Conservation (phyloP, 1,140 invertebrate species). For the Sarcophaga bullata region DNA sequence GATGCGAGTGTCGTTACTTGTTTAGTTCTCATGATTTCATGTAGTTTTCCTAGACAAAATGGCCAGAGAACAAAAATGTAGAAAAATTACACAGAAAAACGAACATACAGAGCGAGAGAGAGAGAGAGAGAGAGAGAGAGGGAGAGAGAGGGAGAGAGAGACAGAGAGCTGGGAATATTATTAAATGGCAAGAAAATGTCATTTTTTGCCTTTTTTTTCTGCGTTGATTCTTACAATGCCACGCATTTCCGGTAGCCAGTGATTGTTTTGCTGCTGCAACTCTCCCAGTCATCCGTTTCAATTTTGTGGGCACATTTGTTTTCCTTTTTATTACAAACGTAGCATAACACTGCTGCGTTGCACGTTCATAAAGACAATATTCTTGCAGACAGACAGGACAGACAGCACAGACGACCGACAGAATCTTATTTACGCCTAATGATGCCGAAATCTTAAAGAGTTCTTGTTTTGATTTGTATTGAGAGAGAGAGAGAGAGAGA, state of each 20-base stretch:
- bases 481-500: no score
- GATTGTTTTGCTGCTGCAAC: background rate
- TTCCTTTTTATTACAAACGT: no score
- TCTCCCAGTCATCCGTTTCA: no score
- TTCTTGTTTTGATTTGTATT: background rate
- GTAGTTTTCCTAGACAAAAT: background rate
- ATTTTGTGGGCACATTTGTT: no score
- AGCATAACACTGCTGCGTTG: no score
- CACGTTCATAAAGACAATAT: no score
- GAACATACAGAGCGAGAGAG: no score
- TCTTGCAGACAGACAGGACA: no score
- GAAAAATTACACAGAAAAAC: background rate
- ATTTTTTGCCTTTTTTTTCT: background rate
- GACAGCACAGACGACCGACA: background rate
- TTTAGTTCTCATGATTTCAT: conserved; percentile 33
- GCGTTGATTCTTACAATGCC: conserved; percentile 18
- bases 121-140: no score
- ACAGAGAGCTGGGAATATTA: background rate
- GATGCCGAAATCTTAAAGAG: conserved; percentile 20
- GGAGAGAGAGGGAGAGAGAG: background rate
- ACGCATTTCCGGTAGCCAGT: conserved; percentile 33
- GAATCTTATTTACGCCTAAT: background rate
- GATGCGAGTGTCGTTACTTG: background rate
- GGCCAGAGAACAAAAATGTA: background rate
- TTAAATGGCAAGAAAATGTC: conserved; percentile 18